phyloP scores from a whole-genome alignment of 2,888 invertebrate genomes.

The Aricia artaxerxes region DNA sequence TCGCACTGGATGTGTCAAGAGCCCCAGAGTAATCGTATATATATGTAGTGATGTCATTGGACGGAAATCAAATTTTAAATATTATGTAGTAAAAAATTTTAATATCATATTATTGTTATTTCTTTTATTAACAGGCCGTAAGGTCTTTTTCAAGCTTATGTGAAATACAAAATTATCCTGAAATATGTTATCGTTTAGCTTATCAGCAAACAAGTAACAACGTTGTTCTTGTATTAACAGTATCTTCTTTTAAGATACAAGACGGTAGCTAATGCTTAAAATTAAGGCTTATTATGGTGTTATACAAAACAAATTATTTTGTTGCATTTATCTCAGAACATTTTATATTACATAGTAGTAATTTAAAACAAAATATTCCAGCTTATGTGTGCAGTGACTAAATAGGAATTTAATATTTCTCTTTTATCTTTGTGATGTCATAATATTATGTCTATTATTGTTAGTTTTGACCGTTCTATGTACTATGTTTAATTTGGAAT shows the following conservation, averaged over 20 bases:
- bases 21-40: background rate
- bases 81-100: background rate
- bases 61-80: background rate
- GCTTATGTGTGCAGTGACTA: background rate
- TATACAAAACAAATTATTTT: slow-evolving; percentile 18
- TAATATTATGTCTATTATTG: background rate
- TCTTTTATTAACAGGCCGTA: background rate
- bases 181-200: background rate
- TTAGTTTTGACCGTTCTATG: background rate
- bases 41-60: background rate
- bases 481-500: background rate
- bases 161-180: background rate
- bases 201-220: background rate
- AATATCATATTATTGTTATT: background rate
- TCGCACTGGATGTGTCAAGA: background rate
- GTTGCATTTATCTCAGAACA: background rate
- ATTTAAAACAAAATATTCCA: slow-evolving; percentile 8
- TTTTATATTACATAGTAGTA: background rate
- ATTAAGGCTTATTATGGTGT: background rate
- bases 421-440: background rate
- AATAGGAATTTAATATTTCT: background rate
- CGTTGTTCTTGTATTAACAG: background rate
- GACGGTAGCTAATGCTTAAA: background rate
- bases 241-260: background rate
- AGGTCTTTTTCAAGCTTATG: background rate